phyloP scores from a whole-genome alignment of 2,113 vertebrate species.

The Thalassoma bifasciatum region DNA sequence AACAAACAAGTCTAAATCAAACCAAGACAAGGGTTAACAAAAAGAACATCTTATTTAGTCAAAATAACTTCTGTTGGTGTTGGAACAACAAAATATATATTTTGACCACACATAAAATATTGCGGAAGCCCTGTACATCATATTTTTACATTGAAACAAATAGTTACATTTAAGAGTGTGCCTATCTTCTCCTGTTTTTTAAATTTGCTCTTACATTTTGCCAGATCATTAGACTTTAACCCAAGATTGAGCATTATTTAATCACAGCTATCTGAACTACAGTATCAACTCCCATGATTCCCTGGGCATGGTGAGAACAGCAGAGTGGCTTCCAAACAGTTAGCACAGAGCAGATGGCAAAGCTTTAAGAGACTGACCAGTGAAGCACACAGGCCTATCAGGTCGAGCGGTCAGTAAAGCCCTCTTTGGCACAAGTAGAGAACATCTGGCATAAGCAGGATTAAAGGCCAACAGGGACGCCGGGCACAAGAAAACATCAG shows the following conservation, averaged over 20 bases:
- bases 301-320: conserved; percentile 29
- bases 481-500: neutral
- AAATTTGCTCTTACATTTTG: neutral
- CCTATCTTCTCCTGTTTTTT: no score
- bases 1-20: no score
- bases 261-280: neutral
- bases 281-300: conserved; percentile 28
- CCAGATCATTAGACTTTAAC: neutral
- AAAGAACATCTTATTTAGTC: no score
- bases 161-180: no score
- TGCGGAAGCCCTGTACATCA: no score
- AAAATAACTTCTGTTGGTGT: no score
- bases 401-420: conserved; percentile 53
- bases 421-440: conserved; percentile 57
- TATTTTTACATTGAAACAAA: no score
- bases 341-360: conserved; percentile 60
- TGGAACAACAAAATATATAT: no score
- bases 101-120: no score
- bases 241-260: neutral
- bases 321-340: conserved; percentile 31
- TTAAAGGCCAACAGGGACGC: conserved; percentile 51
- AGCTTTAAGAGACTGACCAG: conserved; percentile 55
- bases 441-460: conserved; percentile 75
- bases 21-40: no score
- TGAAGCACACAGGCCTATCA: conserved; percentile 52